Conservation (phyloP, 2,113 vertebrate genomes). For the Noctilio leporinus region DNA sequence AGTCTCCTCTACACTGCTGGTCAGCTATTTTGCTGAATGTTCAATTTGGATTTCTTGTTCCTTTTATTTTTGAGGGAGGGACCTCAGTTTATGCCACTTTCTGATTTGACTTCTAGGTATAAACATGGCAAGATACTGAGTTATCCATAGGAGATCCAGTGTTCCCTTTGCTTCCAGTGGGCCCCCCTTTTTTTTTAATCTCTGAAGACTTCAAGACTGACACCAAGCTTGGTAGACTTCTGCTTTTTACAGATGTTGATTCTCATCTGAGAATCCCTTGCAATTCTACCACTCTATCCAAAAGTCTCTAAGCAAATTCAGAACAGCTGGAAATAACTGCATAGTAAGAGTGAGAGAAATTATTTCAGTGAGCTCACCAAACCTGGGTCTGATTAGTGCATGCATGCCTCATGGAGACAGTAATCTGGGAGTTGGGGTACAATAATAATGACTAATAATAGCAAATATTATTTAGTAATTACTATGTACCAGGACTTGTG, state of each 20-base stretch:
- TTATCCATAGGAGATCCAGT: not conserved
- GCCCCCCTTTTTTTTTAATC: not conserved
- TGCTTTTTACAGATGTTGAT: not conserved
- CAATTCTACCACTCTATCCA: not conserved
- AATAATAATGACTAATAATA: not conserved
- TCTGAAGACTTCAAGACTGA: not conserved
- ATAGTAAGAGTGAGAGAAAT: not conserved
- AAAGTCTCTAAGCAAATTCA: not conserved
- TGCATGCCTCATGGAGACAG: not conserved
- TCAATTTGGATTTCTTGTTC: not conserved
- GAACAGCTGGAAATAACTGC: slow-evolving; percentile 33
- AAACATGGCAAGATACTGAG: too few species aligned
- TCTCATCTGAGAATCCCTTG: not conserved
- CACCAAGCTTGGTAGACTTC: not conserved
- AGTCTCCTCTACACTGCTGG: too few species aligned
- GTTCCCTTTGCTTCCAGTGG: not conserved
- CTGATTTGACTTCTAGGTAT: not conserved
- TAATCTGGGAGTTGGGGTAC: not conserved
- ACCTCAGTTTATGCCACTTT: not conserved
- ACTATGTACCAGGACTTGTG: not conserved
- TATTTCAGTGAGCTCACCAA: not conserved
- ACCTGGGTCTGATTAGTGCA: slow-evolving; percentile 39
- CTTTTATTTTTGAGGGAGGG: not conserved
- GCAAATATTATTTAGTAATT: slow-evolving; percentile 18
- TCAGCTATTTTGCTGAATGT: not conserved